Evolutionary conservation across 2,888 invertebrate species (phyloP), one percentile per base, ranked within the genome.

Genomic region (Eristalinus aeneus): DNA sequence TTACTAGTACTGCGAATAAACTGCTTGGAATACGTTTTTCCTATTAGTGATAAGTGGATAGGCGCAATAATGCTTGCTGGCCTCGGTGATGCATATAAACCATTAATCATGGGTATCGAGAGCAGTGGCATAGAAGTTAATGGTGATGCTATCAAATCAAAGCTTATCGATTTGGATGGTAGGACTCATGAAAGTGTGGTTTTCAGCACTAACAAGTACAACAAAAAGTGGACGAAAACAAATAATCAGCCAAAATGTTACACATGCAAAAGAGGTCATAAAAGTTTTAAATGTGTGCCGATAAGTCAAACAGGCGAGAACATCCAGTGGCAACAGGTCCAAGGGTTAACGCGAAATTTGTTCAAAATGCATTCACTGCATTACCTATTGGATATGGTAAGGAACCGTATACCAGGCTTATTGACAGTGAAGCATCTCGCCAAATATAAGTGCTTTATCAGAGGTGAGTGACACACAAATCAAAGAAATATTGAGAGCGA

Each of bases 51-150:
- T 10, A 78, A 88, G 23, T 77, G 84, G 78, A 58, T 75, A 16
- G 88, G 79, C 22, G 78, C 85, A 3, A 74, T 85, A 34, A 69
- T 88, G 76, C 58, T 85, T 31, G 82, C 79, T 22, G 90, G 90
- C 20, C 73, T 91, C 12, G 88, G 89, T 10, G 53, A 53, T 20
- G 53, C 53, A 53, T n/a, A n/a, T n/a, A n/a, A n/a, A n/a, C n/a
- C n/a, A n/a, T 90, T 91, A 88, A 89, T 91, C 22, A 87, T 88
- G 84, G 88, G 79, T 1, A 71, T 88, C 9, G 88, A 88, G n/a
- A 89, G 88, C 61, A 89, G 88, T 27, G 89, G 90, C 72, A 88
- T 80, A 0, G 20, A 67, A n/a, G 89, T 83, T 34, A 83, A 46
- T 23, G 87, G 82, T 10, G 86, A 81, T 31, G 58, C 53, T 5